Percentiles rank a stretch among this genome's conserved stretches.
Evolutionary conservation across 1,140 invertebrate genomes (phyloP).

Genomic region (Macrostomum lignano): DNA sequence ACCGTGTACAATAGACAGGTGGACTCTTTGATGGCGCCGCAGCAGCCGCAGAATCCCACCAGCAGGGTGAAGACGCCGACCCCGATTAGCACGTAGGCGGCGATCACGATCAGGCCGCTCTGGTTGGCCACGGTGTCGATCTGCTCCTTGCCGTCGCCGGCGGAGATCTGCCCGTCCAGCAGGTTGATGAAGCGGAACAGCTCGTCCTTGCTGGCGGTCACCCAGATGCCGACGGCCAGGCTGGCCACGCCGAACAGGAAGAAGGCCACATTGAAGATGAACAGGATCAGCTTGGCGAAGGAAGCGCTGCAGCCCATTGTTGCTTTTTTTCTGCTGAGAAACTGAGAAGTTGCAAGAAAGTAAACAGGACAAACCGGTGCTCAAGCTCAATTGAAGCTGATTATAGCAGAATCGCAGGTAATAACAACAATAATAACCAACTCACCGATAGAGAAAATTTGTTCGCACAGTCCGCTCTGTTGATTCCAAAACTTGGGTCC

Average conservation of each 20-base stretch:
- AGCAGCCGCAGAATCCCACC: constrained; percentile 60
- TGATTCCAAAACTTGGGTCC: too few species aligned
- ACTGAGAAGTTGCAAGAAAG: too few species aligned
- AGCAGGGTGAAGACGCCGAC: constrained; percentile 48
- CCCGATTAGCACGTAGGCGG: constrained; percentile 37
- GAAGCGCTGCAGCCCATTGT: constrained; percentile 4
- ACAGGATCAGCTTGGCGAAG: constrained; percentile 39
- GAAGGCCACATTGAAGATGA: constrained; percentile 42
- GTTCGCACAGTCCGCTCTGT: too few species aligned
- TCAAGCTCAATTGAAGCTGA: too few species aligned
- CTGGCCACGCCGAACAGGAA: constrained; percentile 42
- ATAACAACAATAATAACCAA: too few species aligned
- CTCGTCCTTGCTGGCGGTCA: constrained; percentile 39
- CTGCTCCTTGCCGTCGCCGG: constrained; percentile 9
- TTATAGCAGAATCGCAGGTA: too few species aligned
- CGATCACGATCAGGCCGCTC: constrained; percentile 10
- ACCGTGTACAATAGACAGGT: constrained; percentile 50
- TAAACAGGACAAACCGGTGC: too few species aligned
- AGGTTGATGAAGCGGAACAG: constrained; percentile 36
- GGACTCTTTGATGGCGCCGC: constrained; percentile 52
- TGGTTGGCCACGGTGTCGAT: constrained; percentile 9
- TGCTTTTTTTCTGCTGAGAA: too few species aligned
- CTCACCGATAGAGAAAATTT: too few species aligned
- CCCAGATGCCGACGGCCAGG: constrained; percentile 43
- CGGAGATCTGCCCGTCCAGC: constrained; percentile 28